phyloP scores from a whole-genome alignment of 2,888 invertebrate genomes.

The Parnassius mnemosyne region DNA sequence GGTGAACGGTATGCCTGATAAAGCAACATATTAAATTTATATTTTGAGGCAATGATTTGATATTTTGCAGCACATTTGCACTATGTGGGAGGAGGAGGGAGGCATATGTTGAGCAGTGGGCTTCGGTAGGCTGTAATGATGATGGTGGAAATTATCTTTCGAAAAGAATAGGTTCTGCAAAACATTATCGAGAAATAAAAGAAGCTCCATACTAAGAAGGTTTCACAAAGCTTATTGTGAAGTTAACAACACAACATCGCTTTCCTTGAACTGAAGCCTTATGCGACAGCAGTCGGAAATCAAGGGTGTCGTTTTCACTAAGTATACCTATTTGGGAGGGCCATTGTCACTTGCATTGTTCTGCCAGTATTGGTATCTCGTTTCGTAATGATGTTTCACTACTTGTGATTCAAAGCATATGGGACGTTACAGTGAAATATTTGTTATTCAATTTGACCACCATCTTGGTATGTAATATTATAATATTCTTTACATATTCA shows the following conservation, averaged over 20 bases:
- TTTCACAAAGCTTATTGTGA: constrained; percentile 33
- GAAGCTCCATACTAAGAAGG: constrained; percentile 22
- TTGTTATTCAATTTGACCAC: not conserved
- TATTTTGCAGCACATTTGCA: too few relatives aligned
- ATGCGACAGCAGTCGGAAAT: constrained; percentile 44
- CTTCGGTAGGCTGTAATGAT: too few relatives aligned
- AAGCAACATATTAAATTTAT: too few relatives aligned
- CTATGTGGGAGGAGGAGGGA: too few relatives aligned
- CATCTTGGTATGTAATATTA: too few relatives aligned
- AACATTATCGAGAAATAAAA: constrained; percentile 23
- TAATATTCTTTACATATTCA: too few relatives aligned
- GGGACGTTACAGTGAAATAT: constrained; percentile 2
- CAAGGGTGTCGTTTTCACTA: constrained; percentile 54
- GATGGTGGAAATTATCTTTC: too few relatives aligned
- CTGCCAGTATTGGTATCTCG: constrained; percentile 46
- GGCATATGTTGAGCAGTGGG: too few relatives aligned
- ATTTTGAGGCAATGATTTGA: too few relatives aligned
- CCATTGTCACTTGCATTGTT: constrained; percentile 62
- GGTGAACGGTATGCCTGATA: too few relatives aligned
- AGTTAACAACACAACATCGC: constrained; percentile 27
- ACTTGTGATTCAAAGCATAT: constrained; percentile 11
- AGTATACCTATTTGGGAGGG: constrained; percentile 50
- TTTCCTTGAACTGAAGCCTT: constrained; percentile 48
- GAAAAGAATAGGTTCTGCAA: constrained; percentile 9
- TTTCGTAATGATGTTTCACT: constrained; percentile 39